Evolutionary conservation across 1,140 invertebrate genomes (phyloP).

Genomic region (Eupristina koningsbergeri): DNA sequence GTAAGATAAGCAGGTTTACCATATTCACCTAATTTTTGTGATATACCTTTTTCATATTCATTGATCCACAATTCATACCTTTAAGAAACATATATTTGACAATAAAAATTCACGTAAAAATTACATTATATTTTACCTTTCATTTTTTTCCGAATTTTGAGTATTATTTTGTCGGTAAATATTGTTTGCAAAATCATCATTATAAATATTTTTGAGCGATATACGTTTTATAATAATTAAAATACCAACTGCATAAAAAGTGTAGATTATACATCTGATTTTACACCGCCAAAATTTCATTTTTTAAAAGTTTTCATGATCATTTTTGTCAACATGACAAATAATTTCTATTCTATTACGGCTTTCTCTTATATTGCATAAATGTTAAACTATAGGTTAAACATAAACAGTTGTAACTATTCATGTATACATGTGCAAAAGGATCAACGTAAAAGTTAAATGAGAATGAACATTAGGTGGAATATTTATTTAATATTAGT

Average conservation of each 20-base stretch:
- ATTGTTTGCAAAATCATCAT: constrained; percentile 49
- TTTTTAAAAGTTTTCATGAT: constrained; percentile 45
- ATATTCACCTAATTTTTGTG: constrained; percentile 81
- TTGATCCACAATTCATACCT: constrained; percentile 67
- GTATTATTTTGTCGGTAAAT: constrained; percentile 32
- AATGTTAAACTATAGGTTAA: constrained; percentile 21
- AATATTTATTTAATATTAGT: too few relatives aligned
- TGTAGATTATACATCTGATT: constrained; percentile 56
- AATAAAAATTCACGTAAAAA: constrained; percentile 15
- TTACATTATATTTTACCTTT: constrained; percentile 48
- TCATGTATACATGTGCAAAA: background rate
- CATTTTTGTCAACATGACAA: constrained; percentile 15
- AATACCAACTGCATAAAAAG: constrained; percentile 57
- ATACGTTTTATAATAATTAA: constrained; percentile 60
- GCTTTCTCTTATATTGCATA: background rate
- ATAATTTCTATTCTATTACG: background rate
- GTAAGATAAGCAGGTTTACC: constrained; percentile 79
- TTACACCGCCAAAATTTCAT: constrained; percentile 60
- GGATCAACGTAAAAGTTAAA: too few relatives aligned
- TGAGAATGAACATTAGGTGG: too few relatives aligned
- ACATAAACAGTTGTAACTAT: background rate
- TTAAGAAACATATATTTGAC: constrained; percentile 11
- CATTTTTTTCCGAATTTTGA: constrained; percentile 52
- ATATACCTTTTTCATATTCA: constrained; percentile 71
- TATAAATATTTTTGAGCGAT: constrained; percentile 55